A percentile compares a stretch with the other conserved stretches of the same genome.
Evolutionary conservation across 2,113 vertebrate species (phyloP).

Genomic region (Diadophis punctatus): DNA sequence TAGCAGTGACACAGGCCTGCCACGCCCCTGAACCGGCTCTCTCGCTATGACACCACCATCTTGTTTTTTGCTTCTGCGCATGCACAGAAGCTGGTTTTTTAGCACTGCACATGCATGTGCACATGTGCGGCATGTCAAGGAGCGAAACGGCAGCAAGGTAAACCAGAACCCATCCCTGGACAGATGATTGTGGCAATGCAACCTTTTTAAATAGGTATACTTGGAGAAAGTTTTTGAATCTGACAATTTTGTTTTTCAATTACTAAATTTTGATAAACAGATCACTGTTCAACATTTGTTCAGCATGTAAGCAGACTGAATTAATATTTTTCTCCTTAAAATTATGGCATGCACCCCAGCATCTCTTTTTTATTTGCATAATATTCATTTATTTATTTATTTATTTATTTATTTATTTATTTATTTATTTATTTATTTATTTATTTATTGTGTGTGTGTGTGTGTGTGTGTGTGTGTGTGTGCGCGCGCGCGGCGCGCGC

Average conservation of each 20-base stretch:
- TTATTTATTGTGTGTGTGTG: background rate
- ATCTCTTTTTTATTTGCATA: background rate
- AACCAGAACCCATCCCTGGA: background rate
- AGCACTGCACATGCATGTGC: no score
- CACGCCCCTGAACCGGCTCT: no score
- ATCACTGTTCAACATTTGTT: background rate
- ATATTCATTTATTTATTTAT: background rate
- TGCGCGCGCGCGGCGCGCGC: no score
- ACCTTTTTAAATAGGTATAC: background rate
- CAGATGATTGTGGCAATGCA: background rate
- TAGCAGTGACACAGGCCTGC: no score
- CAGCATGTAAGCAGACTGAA: background rate
- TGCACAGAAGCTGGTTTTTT: no score
- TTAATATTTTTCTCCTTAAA: background rate
- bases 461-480: background rate
- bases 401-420: background rate
- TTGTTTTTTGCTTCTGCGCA: no score
- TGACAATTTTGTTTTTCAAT: background rate
- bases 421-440: background rate
- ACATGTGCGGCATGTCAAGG: no score
- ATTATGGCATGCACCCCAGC: background rate
- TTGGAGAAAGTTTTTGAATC: background rate
- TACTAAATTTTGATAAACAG: background rate
- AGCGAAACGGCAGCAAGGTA: no score
- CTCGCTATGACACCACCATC: no score